Evolutionary conservation across 2,888 invertebrate genomes (phyloP), one percentile per base, ranked within the genome.

Genomic region (Lochmaea capreae): DNA sequence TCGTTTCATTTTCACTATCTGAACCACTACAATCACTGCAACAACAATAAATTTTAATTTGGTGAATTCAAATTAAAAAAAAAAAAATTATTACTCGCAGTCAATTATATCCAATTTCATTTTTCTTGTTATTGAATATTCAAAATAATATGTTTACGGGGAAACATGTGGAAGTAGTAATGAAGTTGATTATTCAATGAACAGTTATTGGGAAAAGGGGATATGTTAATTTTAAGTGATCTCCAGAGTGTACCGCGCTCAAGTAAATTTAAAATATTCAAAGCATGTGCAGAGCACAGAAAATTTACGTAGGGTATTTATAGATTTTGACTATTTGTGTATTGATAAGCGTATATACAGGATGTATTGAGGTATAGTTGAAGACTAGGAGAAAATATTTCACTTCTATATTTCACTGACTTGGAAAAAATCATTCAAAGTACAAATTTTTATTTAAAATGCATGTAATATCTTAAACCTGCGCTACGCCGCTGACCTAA

Each of bases 11-110:
- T 70, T 84, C 84, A 76, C 83, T 83, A 58, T 84, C 83, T 0
- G 83, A 81, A 26, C 79, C 84, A 76, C 83, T 82, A 76, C 77
- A 81, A 61, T 84, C 83, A 74, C 84, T 84, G 73, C 74, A 82
- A 82, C 39, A 43, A 76, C 57, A 77, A 52, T 61, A 33, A 73
- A 16, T 3, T 22, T 49, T n/a, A n/a, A 63, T 57, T 57, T 26
- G 0, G 8, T 39, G 12, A 46, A 46, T 14, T 63, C 6, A 66
- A 57, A 57, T n/a, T 18, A n/a, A 4, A 8, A 12, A 14, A 57
- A 39, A 33, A 49, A 59, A 67, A 68, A 67, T 65, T n/a, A 67
- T 61, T 76, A 78, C 74, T 68, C 69, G 69, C 65, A 69, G 62
- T 79, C 77, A 26, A 78, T 75, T 65, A 79, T 76, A 46, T 80